These are phyloP conservation scores for Nycticorax nycticorax DNA, from an alignment of 2,113 vertebrate genomes.

Conservation along the genomic window DNA sequence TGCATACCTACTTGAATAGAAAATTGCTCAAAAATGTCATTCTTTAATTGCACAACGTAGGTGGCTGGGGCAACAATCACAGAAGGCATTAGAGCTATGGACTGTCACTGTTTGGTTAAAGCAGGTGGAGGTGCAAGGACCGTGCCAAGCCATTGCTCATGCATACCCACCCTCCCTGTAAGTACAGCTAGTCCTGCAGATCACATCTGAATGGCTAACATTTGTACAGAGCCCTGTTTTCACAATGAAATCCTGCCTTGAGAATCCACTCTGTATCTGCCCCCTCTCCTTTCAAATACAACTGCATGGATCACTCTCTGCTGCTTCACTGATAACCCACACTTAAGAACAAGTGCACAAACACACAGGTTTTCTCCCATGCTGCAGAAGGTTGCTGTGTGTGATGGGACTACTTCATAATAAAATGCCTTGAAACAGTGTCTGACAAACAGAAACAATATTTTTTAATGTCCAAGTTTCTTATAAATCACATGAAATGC, in stretches of 20 bases:
- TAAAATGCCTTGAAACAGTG: neutral
- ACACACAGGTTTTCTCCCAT: neutral
- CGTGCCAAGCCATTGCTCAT: fast-evolving
- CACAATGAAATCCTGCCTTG: neutral
- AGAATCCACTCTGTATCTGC: neutral
- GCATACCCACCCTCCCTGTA: neutral
- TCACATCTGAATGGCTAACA: neutral
- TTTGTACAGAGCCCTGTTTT: neutral
- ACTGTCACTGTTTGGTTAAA: neutral
- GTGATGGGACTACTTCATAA: neutral
- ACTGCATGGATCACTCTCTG: neutral
- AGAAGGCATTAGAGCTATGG: neutral
- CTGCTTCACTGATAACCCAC: neutral
- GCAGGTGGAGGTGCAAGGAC: neutral
- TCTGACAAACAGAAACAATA: neutral
- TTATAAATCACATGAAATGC: neutral
- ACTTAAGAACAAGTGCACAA: neutral
- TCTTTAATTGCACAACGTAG: neutral
- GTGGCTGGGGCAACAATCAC: neutral
- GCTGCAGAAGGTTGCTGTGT: neutral
- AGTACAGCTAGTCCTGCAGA: neutral
- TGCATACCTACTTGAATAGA: neutral
- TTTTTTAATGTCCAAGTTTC: neutral
- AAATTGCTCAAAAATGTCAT: neutral
- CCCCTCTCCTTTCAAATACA: neutral